A percentile compares a stretch with the other conserved stretches of the same genome.
Evolutionary conservation across 2,113 vertebrate species (phyloP).

Genomic region (Rhadina sibilatrix): DNA sequence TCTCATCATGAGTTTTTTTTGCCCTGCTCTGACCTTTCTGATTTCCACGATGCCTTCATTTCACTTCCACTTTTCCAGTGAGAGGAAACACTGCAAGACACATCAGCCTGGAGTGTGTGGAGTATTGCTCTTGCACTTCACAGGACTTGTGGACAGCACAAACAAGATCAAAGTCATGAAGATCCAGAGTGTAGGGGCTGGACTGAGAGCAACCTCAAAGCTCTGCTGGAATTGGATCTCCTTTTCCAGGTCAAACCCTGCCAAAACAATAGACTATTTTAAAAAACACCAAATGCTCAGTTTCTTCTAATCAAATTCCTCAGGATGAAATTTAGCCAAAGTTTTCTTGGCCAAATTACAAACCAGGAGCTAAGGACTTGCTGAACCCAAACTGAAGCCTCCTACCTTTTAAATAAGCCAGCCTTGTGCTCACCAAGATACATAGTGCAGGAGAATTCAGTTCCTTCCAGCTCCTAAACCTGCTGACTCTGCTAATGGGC

Average conservation of each 20-base stretch:
- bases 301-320: background rate
- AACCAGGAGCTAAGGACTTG: background rate
- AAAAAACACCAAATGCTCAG: background rate
- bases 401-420: background rate
- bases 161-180: background rate
- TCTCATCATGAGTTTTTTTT: background rate
- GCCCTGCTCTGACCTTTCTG: background rate
- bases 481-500: background rate
- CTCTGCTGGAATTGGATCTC: background rate
- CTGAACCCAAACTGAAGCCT: background rate
- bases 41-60: background rate
- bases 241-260: background rate
- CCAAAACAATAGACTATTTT: background rate
- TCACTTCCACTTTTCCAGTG: background rate
- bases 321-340: background rate
- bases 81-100: background rate
- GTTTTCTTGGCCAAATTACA: background rate
- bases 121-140: background rate
- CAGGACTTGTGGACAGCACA: background rate
- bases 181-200: background rate
- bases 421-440: background rate
- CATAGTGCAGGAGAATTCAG: background rate
- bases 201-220: background rate
- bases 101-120: accelerated
- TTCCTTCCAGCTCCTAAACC: background rate